A percentile compares a stretch with the other conserved stretches of the same genome.
phyloP scores from a whole-genome alignment of 2,888 invertebrate species.

The Baronia brevicornis region DNA sequence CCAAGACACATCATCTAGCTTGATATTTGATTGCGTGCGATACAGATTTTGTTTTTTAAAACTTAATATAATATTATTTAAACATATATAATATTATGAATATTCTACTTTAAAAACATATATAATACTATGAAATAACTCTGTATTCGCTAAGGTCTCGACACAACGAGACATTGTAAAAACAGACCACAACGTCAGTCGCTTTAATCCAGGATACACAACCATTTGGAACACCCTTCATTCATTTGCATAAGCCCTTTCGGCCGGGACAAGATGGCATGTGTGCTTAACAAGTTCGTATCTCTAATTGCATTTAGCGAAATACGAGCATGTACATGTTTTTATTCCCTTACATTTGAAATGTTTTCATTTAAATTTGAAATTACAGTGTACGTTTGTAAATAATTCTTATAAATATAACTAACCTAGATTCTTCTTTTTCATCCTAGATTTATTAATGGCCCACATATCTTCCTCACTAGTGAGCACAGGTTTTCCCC shows the following conservation, averaged over 20 bases:
- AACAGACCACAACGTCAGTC: constrained; percentile 49
- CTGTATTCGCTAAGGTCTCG: constrained; percentile 27
- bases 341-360: background rate
- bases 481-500: too few species aligned
- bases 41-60: too few species aligned
- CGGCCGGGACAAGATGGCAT: constrained; percentile 57
- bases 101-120: too few species aligned
- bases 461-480: too few species aligned
- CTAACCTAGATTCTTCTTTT: background rate
- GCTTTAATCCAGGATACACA: constrained; percentile 54
- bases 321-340: background rate
- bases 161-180: constrained; percentile 64
- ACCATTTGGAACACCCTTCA: constrained; percentile 49
- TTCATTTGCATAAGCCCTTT: constrained; percentile 69
- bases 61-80: too few species aligned
- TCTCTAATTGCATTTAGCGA: constrained; percentile 13
- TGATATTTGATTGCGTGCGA: too few species aligned
- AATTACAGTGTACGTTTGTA: too few species aligned
- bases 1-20: too few species aligned
- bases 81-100: too few species aligned
- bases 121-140: too few species aligned
- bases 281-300: constrained; percentile 22
- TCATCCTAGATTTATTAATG: too few species aligned
- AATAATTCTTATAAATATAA: background rate
- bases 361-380: too few species aligned